Evolutionary conservation across 2,113 vertebrate genomes (phyloP).

Genomic region (Catharus bicknelli): DNA sequence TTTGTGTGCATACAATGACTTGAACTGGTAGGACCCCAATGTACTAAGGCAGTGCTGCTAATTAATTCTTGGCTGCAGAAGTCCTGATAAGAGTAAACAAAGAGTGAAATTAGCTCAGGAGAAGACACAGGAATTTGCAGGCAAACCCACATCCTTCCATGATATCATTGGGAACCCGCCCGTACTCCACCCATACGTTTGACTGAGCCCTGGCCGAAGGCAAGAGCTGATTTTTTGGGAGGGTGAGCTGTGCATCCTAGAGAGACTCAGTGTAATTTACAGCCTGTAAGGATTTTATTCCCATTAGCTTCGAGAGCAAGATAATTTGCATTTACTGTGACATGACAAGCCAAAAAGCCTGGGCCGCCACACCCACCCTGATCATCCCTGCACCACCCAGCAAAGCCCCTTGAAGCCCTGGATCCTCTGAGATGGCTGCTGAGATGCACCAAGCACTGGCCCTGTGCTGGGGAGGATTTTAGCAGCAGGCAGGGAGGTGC

Average conservation of each 20-base stretch:
- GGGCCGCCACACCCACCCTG: neutral
- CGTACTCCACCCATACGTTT: neutral
- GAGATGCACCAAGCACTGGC: fast-evolving
- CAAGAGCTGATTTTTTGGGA: conserved; percentile 6
- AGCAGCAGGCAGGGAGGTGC: neutral
- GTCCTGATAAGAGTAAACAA: conserved; percentile 64
- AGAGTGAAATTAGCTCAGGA: conserved; percentile 54
- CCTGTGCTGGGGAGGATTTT: neutral
- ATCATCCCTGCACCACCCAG: neutral
- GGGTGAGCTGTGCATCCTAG: neutral
- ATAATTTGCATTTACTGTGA: neutral
- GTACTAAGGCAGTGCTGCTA: conserved; percentile 5
- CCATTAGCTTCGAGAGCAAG: neutral
- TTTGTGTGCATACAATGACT: neutral
- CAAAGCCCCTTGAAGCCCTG: neutral
- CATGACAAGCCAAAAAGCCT: neutral
- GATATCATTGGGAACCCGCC: conserved; percentile 42
- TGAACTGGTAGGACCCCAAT: conserved; percentile 24
- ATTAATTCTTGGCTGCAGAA: conserved; percentile 55
- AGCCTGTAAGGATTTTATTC: neutral
- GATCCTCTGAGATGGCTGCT: neutral
- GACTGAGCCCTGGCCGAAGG: neutral
- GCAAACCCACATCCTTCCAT: conserved; percentile 55
- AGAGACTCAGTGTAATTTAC: neutral
- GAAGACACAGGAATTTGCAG: conserved; percentile 42